These are phyloP conservation scores for Luperina nickerlii DNA, from an alignment of 2,888 invertebrate genomes.

Conservation along the genomic window DNA sequence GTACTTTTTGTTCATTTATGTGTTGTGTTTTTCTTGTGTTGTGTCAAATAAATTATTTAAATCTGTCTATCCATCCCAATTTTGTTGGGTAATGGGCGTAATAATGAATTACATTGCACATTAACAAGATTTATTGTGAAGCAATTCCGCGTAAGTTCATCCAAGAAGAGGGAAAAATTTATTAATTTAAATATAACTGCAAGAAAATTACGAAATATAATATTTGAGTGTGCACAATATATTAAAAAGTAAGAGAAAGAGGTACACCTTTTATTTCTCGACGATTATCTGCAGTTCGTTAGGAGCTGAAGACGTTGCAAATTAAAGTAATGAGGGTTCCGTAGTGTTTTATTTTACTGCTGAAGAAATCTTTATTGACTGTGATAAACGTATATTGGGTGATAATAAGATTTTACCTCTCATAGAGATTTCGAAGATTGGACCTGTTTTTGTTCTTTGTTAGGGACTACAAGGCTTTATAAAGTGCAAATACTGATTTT, in stretches of 20 bases:
- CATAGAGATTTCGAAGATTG: background rate
- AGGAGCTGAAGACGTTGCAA: slow-evolving; percentile 30
- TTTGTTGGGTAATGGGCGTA: background rate
- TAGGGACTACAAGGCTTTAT: background rate
- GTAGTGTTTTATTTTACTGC: slow-evolving; percentile 24
- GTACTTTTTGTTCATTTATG: background rate
- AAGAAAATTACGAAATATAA: slow-evolving; percentile 34
- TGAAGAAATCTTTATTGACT: slow-evolving; percentile 1
- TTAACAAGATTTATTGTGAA: background rate
- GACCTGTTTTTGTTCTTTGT: background rate
- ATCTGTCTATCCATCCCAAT: background rate
- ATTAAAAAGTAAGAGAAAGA: slow-evolving; percentile 44
- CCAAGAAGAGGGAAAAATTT: background rate
- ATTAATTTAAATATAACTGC: background rate
- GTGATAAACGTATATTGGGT: slow-evolving; percentile 7
- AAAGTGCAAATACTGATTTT: background rate
- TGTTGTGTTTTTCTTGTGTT: background rate
- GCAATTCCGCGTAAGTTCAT: background rate
- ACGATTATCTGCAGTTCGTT: slow-evolving; percentile 53
- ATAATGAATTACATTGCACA: background rate
- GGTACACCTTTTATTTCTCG: slow-evolving; percentile 40
- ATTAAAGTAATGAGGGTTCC: slow-evolving; percentile 38
- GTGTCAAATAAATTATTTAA: background rate
- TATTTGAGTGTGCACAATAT: slow-evolving; percentile 46
- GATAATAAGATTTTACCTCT: background rate